phyloP scores from a whole-genome alignment of 2,113 vertebrate genomes.

The Proteles cristata region DNA sequence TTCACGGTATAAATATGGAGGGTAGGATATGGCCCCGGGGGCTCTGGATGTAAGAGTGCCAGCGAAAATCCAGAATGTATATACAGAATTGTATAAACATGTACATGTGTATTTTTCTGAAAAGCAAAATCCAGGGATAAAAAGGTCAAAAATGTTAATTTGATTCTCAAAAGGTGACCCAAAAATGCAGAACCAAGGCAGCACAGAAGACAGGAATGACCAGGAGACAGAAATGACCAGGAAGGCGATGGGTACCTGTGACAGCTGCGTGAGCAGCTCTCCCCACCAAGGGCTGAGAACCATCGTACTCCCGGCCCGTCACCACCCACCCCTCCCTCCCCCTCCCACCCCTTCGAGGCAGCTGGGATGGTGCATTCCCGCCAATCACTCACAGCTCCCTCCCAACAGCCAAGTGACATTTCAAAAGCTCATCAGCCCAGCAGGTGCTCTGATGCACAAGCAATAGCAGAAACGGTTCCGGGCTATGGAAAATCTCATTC shows the following conservation, averaged over 20 bases:
- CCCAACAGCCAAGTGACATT: slow-evolving; percentile 33
- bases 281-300: neutral
- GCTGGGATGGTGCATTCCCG: neutral
- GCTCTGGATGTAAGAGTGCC: neutral
- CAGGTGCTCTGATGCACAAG: slow-evolving; percentile 48
- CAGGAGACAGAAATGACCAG: no score
- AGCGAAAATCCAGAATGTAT: neutral
- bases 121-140: neutral
- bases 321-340: rapidly evolving
- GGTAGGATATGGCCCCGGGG: neutral
- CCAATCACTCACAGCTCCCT: neutral
- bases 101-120: neutral
- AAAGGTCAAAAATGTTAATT: neutral
- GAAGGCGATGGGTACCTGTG: rapidly evolving
- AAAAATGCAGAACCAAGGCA: neutral
- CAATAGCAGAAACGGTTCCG: neutral
- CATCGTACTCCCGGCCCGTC: rapidly evolving
- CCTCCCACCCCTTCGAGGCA: neutral
- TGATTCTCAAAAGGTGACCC: neutral
- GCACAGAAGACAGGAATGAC: neutral
- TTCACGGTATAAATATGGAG: rapidly evolving
- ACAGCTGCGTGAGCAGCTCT: neutral
- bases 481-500: neutral
- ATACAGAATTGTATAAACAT: neutral
- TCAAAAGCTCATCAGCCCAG: slow-evolving; percentile 66